Evolutionary conservation across 2,888 invertebrate species (phyloP).

Genomic region (Odiellus spinosus): DNA sequence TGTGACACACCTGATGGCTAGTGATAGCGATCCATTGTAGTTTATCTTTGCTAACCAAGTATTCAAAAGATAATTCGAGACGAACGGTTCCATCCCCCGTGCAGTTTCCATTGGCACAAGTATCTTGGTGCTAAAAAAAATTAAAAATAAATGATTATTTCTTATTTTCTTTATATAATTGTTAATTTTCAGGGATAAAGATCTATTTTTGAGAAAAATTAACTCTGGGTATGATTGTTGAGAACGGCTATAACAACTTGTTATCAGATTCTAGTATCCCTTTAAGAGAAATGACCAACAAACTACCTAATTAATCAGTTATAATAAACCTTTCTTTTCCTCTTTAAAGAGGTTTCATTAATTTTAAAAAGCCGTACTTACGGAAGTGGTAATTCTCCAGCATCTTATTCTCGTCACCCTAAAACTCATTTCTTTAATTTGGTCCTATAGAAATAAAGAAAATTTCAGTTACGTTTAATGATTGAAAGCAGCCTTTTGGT

Average conservation of each 20-base stretch:
- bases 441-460: slow-evolving; percentile 1
- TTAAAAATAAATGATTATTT: slow-evolving; percentile 1
- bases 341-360: no score
- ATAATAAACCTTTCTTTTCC: no score
- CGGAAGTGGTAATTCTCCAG: slow-evolving; percentile 76
- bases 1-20: slow-evolving; percentile 47
- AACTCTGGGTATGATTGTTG: no score
- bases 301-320: no score
- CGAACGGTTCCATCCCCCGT: slow-evolving; percentile 22
- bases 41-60: slow-evolving; percentile 75
- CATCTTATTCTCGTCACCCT: slow-evolving; percentile 92
- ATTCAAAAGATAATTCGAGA: slow-evolving; percentile 83
- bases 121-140: slow-evolving; percentile 1
- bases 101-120: no score
- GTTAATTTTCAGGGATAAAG: slow-evolving; percentile 1
- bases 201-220: no score
- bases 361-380: no score
- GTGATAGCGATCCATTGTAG: slow-evolving; percentile 84
- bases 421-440: slow-evolving; percentile 65
- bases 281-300: no score
- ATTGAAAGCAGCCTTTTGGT: no score
- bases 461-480: background rate
- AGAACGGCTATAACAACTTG: no score
- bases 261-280: no score
- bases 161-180: no score